phyloP scores from a whole-genome alignment of 2,888 invertebrate species.

The Chelonus formosanus region DNA sequence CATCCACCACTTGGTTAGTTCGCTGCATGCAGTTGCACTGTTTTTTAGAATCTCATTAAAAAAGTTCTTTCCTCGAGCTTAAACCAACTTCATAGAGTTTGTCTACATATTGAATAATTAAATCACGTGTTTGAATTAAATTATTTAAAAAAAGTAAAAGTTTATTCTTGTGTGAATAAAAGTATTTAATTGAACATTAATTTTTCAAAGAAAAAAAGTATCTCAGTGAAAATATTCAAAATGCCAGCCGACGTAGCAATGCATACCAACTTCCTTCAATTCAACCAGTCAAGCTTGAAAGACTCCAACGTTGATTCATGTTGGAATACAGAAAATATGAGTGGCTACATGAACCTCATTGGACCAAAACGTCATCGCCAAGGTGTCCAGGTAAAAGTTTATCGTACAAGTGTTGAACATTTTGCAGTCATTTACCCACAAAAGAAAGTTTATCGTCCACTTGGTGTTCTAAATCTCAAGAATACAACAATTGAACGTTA shows the following conservation, averaged over 20 bases:
- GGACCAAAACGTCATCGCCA: slow-evolving; percentile 71
- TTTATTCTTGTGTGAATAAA: not conserved
- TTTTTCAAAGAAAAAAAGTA: not conserved
- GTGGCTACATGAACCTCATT: slow-evolving; percentile 71
- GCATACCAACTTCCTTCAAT: slow-evolving; percentile 57
- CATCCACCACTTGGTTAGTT: not conserved
- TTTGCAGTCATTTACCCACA: slow-evolving; percentile 74
- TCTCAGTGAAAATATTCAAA: slow-evolving; percentile 33
- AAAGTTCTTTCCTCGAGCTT: not conserved
- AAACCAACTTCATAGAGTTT: not conserved
- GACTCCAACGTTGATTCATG: slow-evolving; percentile 62
- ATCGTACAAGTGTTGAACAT: slow-evolving; percentile 72
- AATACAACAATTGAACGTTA: slow-evolving; percentile 70
- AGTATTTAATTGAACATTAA: not conserved
- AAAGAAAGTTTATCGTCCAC: slow-evolving; percentile 71
- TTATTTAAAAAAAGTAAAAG: no score
- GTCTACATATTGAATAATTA: no score
- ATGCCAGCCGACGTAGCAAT: slow-evolving; percentile 65
- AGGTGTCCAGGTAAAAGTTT: slow-evolving; percentile 72
- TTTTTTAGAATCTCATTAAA: no score
- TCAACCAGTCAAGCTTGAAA: slow-evolving; percentile 53
- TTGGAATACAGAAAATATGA: slow-evolving; percentile 71
- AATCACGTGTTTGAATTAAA: no score
- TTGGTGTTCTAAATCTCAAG: slow-evolving; percentile 71
- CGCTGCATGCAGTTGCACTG: slow-evolving; percentile 1